These are phyloP conservation scores for Falco peregrinus DNA, from an alignment of 2,797 vertebrate genomes.

Conservation along the genomic window DNA sequence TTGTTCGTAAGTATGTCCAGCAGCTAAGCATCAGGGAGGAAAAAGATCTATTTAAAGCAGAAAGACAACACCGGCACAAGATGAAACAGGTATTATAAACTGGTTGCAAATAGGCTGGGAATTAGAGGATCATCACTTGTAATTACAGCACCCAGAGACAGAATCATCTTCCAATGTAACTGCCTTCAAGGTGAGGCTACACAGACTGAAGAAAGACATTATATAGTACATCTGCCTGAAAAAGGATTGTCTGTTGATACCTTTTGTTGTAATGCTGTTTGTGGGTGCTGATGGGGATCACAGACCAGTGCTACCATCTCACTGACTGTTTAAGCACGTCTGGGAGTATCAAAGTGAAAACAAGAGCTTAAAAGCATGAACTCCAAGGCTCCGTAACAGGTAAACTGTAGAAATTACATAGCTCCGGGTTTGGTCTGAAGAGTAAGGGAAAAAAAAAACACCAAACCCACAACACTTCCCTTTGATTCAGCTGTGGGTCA, in stretches of 20 bases:
- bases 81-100: neutral
- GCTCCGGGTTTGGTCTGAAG: neutral
- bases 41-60: neutral
- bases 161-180: neutral
- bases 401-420: neutral
- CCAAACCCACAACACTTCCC: neutral
- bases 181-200: neutral
- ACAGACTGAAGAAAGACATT: neutral
- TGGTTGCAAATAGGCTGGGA: neutral
- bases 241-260: neutral
- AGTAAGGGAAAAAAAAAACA: neutral
- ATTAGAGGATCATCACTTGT: neutral
- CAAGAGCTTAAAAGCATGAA: neutral
- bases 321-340: neutral
- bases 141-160: neutral
- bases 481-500: neutral
- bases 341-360: neutral
- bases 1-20: neutral
- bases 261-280: neutral
- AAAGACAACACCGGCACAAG: neutral
- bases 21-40: neutral
- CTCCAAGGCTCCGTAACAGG: neutral
- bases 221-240: neutral
- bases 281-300: neutral
- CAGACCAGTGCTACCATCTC: neutral